phyloP scores from a whole-genome alignment of 1,140 invertebrate genomes.

The Drosophila rhopaloa region DNA sequence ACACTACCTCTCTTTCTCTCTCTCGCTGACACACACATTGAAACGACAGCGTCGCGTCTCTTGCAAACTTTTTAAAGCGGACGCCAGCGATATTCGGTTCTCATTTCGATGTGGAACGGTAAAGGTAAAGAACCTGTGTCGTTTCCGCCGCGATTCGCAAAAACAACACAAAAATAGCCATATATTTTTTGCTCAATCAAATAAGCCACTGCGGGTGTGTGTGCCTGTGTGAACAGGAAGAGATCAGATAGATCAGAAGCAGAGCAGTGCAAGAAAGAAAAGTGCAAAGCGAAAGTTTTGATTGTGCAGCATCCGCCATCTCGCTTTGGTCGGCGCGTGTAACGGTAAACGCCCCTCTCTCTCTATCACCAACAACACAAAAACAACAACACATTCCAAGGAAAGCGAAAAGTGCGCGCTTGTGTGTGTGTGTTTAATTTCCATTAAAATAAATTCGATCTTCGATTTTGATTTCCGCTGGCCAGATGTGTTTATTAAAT shows the following conservation, averaged over 20 bases:
- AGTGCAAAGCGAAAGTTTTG: constrained; percentile 77
- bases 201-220: constrained; percentile 43
- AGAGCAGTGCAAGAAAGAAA: constrained; percentile 58
- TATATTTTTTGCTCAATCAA: constrained; percentile 57
- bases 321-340: constrained; percentile 30
- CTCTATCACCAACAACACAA: constrained; percentile 10
- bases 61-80: constrained; percentile 58
- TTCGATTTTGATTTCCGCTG: constrained; percentile 55
- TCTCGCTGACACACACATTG: constrained; percentile 7
- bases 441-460: constrained; percentile 22
- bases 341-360: constrained; percentile 35
- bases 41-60: constrained; percentile 31
- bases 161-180: constrained; percentile 64
- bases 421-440: constrained; percentile 23
- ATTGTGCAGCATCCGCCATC: constrained; percentile 54
- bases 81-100: constrained; percentile 49
- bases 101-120: constrained; percentile 50
- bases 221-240: constrained; percentile 55
- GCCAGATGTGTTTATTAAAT: constrained; percentile 82
- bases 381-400: constrained; percentile 41
- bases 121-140: constrained; percentile 52
- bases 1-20: constrained; percentile 5
- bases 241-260: constrained; percentile 65
- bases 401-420: constrained; percentile 48
- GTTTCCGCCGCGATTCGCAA: constrained; percentile 38